phyloP scores from a whole-genome alignment of 64 coral and sea anemone species.

The Exaiptasia diaphana region DNA sequence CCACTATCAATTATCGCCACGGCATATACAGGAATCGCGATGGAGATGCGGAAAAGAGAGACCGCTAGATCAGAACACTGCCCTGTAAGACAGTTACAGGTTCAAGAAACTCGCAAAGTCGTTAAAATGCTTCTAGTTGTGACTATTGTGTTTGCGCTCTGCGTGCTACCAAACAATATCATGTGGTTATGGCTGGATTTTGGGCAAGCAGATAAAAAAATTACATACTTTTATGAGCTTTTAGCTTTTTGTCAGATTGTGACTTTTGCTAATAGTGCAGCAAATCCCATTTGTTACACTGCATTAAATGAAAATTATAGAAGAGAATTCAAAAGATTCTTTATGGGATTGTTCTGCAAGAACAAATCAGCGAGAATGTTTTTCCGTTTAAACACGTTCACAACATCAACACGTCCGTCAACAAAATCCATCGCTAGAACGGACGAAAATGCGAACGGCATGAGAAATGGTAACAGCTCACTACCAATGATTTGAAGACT shows the following conservation, averaged over 20 bases:
- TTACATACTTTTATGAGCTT: slow-evolving; percentile 30
- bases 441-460: too few species aligned
- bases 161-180: slow-evolving; percentile 59
- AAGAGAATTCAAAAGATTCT: slow-evolving; percentile 23
- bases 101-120: slow-evolving; percentile 33
- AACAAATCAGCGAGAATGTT: not conserved
- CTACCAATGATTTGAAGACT: too few species aligned
- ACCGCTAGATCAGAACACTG: slow-evolving; percentile 7
- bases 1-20: slow-evolving; percentile 33
- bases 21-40: slow-evolving; percentile 14
- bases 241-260: slow-evolving; percentile 37
- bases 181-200: slow-evolving; percentile 64
- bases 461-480: too few species aligned
- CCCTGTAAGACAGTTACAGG: slow-evolving; percentile 25
- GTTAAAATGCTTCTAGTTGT: slow-evolving; percentile 59
- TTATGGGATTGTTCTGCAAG: not conserved
- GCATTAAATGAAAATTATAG: slow-evolving; percentile 45
- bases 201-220: slow-evolving; percentile 29
- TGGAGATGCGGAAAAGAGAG: slow-evolving; percentile 15
- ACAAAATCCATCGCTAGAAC: too few species aligned
- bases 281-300: slow-evolving; percentile 59
- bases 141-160: slow-evolving; percentile 41
- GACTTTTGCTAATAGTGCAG: slow-evolving; percentile 64
- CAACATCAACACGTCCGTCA: not conserved
- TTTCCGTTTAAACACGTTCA: not conserved